phyloP scores from a whole-genome alignment of 2,888 invertebrate genomes.

The Plagodis dolabraria region DNA sequence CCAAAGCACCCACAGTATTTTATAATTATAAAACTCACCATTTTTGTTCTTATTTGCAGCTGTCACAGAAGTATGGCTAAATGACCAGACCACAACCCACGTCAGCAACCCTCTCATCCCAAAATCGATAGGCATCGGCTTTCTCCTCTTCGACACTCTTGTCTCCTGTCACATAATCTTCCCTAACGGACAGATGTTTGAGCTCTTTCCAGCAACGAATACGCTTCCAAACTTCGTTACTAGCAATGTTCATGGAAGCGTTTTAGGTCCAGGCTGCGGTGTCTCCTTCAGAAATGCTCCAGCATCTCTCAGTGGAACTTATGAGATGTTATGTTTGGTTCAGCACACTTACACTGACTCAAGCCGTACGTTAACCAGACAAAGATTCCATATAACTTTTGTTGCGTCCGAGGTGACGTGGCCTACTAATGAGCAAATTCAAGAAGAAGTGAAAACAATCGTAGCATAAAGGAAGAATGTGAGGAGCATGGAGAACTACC shows the following conservation, averaged over 20 bases:
- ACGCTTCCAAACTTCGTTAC: slow-evolving; percentile 19
- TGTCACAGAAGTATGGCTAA: slow-evolving; percentile 41
- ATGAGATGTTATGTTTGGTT: slow-evolving; percentile 53
- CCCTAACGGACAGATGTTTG: slow-evolving; percentile 50
- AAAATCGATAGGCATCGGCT: slow-evolving; percentile 47
- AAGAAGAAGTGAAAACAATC: slow-evolving; percentile 2
- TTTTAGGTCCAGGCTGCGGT: slow-evolving; percentile 45
- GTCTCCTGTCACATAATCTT: slow-evolving; percentile 51
- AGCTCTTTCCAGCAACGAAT: slow-evolving; percentile 44
- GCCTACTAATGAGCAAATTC: neutral
- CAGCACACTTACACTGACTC: slow-evolving; percentile 35
- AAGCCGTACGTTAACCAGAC: slow-evolving; percentile 45
- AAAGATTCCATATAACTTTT: slow-evolving; percentile 51
- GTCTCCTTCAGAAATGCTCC: slow-evolving; percentile 48
- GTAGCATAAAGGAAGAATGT: neutral
- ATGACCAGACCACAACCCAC: slow-evolving; percentile 43
- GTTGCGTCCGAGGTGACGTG: neutral
- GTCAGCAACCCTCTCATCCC: slow-evolving; percentile 44
- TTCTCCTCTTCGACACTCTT: slow-evolving; percentile 46
- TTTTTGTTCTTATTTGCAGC: slow-evolving; percentile 10
- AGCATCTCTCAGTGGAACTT: slow-evolving; percentile 50
- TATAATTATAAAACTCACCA: too few relatives aligned
- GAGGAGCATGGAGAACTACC: too few relatives aligned
- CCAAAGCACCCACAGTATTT: too few relatives aligned
- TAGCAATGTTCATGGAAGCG: slow-evolving; percentile 3